phyloP scores from a whole-genome alignment of 2,113 vertebrate genomes.

The Trematomus loennbergii region DNA sequence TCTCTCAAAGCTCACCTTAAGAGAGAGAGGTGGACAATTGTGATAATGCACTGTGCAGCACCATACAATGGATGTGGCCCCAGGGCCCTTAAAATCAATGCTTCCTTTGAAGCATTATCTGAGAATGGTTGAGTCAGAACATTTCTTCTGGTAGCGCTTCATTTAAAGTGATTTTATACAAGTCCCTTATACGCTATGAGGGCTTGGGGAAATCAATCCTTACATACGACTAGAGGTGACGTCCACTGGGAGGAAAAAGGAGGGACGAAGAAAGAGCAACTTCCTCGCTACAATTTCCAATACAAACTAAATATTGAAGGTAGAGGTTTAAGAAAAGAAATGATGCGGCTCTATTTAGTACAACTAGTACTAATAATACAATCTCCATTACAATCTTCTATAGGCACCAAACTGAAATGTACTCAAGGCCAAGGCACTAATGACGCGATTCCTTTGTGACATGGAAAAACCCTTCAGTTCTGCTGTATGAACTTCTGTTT shows the following conservation, averaged over 20 bases:
- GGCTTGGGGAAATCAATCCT: conserved; percentile 10
- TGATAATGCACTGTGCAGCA: conserved; percentile 18
- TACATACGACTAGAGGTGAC: conserved; percentile 16
- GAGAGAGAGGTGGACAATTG: conserved; percentile 12
- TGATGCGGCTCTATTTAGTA: too few species aligned
- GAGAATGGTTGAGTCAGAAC: conserved; percentile 30
- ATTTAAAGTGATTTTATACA: conserved; percentile 34
- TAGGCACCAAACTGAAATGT: neutral
- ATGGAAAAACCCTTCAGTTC: neutral
- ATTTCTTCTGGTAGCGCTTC: conserved; percentile 2
- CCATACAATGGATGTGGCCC: conserved; percentile 31
- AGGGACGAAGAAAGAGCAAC: neutral
- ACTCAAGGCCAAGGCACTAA: neutral
- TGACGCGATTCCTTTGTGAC: neutral
- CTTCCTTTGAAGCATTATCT: conserved; percentile 25
- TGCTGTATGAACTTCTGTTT: neutral
- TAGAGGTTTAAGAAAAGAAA: neutral
- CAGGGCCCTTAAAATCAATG: conserved; percentile 27
- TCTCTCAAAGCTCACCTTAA: conserved; percentile 44
- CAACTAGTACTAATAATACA: neutral
- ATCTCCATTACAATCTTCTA: neutral
- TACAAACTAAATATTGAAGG: neutral
- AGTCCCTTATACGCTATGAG: neutral
- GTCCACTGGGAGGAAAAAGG: neutral
- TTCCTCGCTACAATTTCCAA: neutral